Base-by-base conservation (phyloP, 1,140 invertebrate genomes). In the Brachionus asplanchnoidis region DNA sequence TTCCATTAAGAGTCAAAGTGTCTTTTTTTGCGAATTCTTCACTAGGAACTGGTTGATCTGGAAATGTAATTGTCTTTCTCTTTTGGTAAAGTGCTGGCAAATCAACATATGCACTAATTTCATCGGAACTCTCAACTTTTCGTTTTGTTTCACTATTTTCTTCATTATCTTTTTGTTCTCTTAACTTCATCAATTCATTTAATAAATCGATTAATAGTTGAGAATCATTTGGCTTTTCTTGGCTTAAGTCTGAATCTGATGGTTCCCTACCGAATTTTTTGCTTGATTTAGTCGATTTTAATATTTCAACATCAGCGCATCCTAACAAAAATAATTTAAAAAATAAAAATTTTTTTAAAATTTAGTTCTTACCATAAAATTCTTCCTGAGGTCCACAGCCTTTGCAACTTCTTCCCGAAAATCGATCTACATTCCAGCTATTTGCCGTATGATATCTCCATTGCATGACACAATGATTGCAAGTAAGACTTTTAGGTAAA, bases 391-490 rank as follows among this genome's bases (percentile, higher is more conserved):
- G 75, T 50, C 86, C 86, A 73, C 86, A 86, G 20, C 86, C 86
- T 12, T 85, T 65, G 40, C 86, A 86, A 11, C 14, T n/a, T 70
- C 36, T 46, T 20, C 83, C 77, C 2, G 82, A 65, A 12, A 40
- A 42, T 14, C 20, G 23, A 53, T 85, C 82, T 44, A 2, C 26
- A 65, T 85, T 85, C 85, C 85, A 86, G 32, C 60, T 85, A 56
- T 86, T 86, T 36, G 66, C 86, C 56, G 84, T 42, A 50, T 68
- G 68, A 26, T 83, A 50, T 11, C 56, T 36, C 80, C 80, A 83
- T 50, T 89, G 89, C n/a, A 90, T 86, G 0, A 89, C 87, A 85
- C 89, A 90, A 28, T 87, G 88, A 20, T 85, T 68, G 84, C 89
- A 90, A 20, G 44, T 86, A 0, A 90, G 75, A 77, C 85, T 85